Evolutionary conservation across 1,140 invertebrate species (phyloP).

Genomic region (Drosophila kepulauana): DNA sequence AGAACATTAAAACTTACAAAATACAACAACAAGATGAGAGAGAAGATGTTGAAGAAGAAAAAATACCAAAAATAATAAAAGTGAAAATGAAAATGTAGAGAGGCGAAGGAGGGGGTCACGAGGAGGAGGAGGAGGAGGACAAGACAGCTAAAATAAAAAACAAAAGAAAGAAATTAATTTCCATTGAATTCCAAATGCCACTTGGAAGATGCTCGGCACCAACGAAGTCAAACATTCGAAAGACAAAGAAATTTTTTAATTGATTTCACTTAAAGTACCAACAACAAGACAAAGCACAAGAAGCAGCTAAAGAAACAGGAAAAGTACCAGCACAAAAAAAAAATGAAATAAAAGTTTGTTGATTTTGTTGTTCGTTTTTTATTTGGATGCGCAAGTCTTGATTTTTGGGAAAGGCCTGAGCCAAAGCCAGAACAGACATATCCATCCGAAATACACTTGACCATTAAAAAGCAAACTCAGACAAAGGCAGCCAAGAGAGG

Average conservation of each 20-base stretch:
- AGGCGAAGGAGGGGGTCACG: background rate
- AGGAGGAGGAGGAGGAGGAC: slow-evolving; percentile 1
- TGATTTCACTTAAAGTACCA: slow-evolving; percentile 82
- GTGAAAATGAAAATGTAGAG: slow-evolving; percentile 71
- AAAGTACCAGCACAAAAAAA: slow-evolving; percentile 56
- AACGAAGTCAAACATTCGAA: slow-evolving; percentile 70
- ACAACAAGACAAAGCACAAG: slow-evolving; percentile 40
- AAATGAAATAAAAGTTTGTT: slow-evolving; percentile 24
- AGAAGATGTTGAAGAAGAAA: slow-evolving; percentile 6
- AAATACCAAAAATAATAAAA: slow-evolving; percentile 57
- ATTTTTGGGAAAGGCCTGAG: slow-evolving; percentile 51
- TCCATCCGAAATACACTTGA: slow-evolving; percentile 68
- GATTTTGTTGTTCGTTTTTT: slow-evolving; percentile 38
- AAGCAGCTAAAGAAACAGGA: slow-evolving; percentile 41
- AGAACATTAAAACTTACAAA: slow-evolving; percentile 61
- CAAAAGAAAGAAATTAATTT: slow-evolving; percentile 77
- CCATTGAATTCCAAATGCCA: slow-evolving; percentile 79
- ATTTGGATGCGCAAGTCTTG: slow-evolving; percentile 35
- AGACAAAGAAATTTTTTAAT: slow-evolving; percentile 83
- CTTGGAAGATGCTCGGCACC: slow-evolving; percentile 53
- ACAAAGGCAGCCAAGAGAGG: background rate
- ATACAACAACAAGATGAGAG: background rate
- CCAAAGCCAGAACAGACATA: slow-evolving; percentile 25
- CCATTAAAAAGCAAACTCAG: slow-evolving; percentile 62
- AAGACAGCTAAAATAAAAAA: slow-evolving; percentile 27